Percentiles rank a stretch among this genome's conserved stretches.
Evolutionary conservation across 1,140 invertebrate species (phyloP).

Genomic region (Drosophila tsacasi): DNA sequence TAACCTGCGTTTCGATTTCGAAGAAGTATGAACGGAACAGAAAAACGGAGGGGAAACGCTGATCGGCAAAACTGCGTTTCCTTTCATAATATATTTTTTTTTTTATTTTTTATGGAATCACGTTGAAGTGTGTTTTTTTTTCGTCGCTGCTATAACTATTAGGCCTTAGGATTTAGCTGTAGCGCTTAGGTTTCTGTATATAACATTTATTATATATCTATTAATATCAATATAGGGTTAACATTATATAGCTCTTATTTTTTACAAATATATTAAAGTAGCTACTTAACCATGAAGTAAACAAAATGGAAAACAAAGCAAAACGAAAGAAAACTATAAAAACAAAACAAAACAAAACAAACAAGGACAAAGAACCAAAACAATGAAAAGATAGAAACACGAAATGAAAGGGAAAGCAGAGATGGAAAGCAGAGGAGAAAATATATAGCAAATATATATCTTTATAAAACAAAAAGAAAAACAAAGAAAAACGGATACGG

Average conservation of each 20-base stretch:
- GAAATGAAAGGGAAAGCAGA: slow-evolving; percentile 24
- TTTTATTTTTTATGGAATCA: slow-evolving; percentile 3
- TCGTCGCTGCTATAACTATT: slow-evolving; percentile 29
- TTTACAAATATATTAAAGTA: slow-evolving; percentile 30
- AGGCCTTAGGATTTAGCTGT: slow-evolving; percentile 36
- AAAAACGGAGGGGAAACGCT: slow-evolving; percentile 17
- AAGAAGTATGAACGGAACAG: slow-evolving; percentile 10
- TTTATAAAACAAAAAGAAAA: slow-evolving; percentile 12
- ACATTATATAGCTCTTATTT: slow-evolving; percentile 23
- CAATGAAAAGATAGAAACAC: slow-evolving; percentile 25
- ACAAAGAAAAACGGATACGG: slow-evolving; percentile 39
- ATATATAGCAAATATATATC: slow-evolving; percentile 15
- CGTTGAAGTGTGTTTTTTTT: slow-evolving; percentile 37
- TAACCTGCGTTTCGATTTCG: slow-evolving; percentile 56
- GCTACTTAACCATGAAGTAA: slow-evolving; percentile 65
- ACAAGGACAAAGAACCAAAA: slow-evolving; percentile 42
- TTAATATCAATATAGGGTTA: slow-evolving; percentile 7
- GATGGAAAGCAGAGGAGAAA: slow-evolving; percentile 44
- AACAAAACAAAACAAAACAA: slow-evolving; percentile 20
- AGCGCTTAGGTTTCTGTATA: slow-evolving; percentile 17
- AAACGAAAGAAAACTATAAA: slow-evolving; percentile 8
- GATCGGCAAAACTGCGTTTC: slow-evolving; percentile 1
- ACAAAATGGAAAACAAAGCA: slow-evolving; percentile 35
- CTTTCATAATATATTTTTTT: background rate
- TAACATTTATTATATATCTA: slow-evolving; percentile 9